Base-by-base conservation (phyloP, 2,113 vertebrate genomes). In the Cinclus cinclus region DNA sequence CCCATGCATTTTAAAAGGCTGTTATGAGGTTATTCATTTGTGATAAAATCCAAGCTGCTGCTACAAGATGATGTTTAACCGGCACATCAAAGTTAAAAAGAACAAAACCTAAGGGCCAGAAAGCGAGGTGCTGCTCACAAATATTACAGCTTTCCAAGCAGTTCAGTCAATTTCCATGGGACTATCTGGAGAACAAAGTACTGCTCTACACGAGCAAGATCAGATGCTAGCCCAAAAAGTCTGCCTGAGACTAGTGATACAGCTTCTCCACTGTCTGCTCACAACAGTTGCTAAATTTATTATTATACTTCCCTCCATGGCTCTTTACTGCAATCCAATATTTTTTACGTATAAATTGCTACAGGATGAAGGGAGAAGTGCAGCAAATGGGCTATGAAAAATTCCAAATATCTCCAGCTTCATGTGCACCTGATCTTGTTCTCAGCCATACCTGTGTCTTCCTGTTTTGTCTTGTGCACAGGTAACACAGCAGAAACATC, bases 21-120 rank as follows among this genome's bases (percentile, higher is more conserved):
- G 73, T 88, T 93, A 90, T 25, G 64, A 92, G 68, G 69, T 76
- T 41, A 90, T 80, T 93, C 47, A 56, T 70, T 92, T 93, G 71
- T 91, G 81, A 77, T 89, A 95, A 96, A 96, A 95, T 31, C 84
- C 87, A 91, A 92, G 60, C 71, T 94, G 85, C 90, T 6, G 20
- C 87, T 71, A 52, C 41, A 41, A 23, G 56, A 78, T 10, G 50
- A 59, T 58, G 83, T 90, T 94, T 84, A 88, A 88, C 73, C 39
- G 20, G 76, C 41, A 68, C 52, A 97, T 90, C 47, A 41, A 41
- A 62, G 85, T 47, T 86, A 68, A 91, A 92, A 95, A 69, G 73
- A 88, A 94, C 25, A 39, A 81, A 94, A 95, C 86, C 68, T 78
- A 71, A 71, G 79, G 86, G 90, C 76, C 73, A 75, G 60, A 62